Evolutionary conservation across 2,797 vertebrate genomes (phyloP), one percentile per base, ranked within the genome.

Genomic region (Xenentodon cancila): DNA sequence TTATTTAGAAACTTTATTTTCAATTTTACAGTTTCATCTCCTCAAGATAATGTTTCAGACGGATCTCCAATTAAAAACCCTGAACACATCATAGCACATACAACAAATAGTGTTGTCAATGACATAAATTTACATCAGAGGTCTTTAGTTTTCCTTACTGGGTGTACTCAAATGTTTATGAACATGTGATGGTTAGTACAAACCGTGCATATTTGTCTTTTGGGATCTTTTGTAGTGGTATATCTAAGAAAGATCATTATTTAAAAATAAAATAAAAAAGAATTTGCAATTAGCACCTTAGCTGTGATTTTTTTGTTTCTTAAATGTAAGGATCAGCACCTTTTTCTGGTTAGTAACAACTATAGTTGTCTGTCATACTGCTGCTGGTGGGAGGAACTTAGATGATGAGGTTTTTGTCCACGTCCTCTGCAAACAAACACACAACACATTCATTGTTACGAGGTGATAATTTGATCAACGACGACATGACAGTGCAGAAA

Each of bases 381-480:
- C 51, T 49, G 65, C 66, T 64, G 51, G 20, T 80, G 73, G 59
- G 84, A 85, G 73, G 73, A 55, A 9, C 87, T 96, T 93, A 99
- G 94, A 99, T 94, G 88, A 99, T 91, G 7, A 99, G 94, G 82
- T 98, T 96, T 84, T 96, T 95, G 93, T 99, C 95, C 66, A 98
- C 88, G 22, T 99, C 97, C 96, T 98, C 97, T 99, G 97, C 75
- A 94, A 92, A 90, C 88, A 79, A 87, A 80, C 25, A 71, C 15
- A 66, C 9, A 16, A 30, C 5, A 53, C 48, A 60, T 5, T 16
- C 73, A 18, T 53, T 25, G 59, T 40, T 7, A 20, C 25, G 1
- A 13, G 16, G 16, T 9, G 18, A 1, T 25, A 25, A 25, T 5
- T 5, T 25, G 25, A 25, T 25, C 25, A 25, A 25, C 5, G 25